phyloP scores from a whole-genome alignment of 2,888 invertebrate genomes.

The Copidosoma aretas region DNA sequence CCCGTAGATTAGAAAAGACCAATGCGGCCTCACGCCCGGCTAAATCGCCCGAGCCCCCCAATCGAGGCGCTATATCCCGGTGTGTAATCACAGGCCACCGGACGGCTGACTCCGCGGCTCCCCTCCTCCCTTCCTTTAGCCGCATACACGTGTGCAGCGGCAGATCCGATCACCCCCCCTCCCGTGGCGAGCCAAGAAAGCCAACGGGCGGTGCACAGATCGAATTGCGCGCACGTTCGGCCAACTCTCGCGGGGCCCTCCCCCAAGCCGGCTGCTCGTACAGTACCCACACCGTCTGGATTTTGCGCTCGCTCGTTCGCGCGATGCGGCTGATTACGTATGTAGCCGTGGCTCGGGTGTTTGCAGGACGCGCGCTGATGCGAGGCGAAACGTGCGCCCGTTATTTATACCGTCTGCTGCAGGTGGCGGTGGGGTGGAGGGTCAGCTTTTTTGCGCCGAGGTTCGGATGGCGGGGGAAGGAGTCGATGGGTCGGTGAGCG shows the following conservation, averaged over 20 bases:
- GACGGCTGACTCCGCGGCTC: not conserved
- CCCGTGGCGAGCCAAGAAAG: constrained; percentile 15
- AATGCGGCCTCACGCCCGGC: too few species aligned
- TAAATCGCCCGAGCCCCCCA: not conserved
- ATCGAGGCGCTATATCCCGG: not conserved
- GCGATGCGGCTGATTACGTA: too few species aligned
- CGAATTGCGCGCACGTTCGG: constrained; percentile 29
- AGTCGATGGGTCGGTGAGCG: too few species aligned
- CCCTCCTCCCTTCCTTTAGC: not conserved
- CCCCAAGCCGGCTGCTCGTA: too few species aligned
- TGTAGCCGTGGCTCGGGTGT: too few species aligned
- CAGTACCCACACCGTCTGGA: not conserved
- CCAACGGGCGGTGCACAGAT: constrained; percentile 8
- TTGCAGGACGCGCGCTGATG: too few species aligned
- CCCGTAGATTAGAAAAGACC: not conserved
- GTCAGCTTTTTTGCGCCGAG: too few species aligned
- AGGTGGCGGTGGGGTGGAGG: too few species aligned
- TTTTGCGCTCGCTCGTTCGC: too few species aligned
- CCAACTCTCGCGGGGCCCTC: constrained; percentile 11
- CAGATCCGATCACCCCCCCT: constrained; percentile 12
- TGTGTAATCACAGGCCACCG: not conserved
- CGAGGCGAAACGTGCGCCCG: too few species aligned
- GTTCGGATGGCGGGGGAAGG: too few species aligned
- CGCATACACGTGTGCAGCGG: not conserved
- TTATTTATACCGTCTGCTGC: too few species aligned